Percentiles rank a stretch among this genome's conserved stretches.
Conservation (phyloP, 1,140 invertebrate genomes). For the Gonioctena quinquepunctata region DNA sequence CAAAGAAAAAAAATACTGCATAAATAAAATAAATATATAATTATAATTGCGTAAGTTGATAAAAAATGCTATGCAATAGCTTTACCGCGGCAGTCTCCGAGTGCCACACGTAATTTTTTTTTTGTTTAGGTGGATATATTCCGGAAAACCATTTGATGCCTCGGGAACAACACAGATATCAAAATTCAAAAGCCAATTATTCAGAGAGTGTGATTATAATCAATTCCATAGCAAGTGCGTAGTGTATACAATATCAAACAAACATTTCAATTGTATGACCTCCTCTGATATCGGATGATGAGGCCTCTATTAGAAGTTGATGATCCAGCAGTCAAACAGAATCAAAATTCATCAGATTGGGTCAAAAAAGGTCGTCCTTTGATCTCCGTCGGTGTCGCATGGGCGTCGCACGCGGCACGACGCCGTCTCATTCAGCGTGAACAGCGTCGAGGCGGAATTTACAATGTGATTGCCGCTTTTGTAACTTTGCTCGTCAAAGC, state of each 20-base stretch:
- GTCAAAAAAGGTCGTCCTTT: constrained; percentile 24
- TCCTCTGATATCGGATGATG: constrained; percentile 24
- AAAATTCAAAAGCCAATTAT: too few species aligned
- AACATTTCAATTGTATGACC: constrained; percentile 9
- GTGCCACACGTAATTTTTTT: too few species aligned
- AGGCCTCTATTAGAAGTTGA: constrained; percentile 19
- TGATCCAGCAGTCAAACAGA: constrained; percentile 39
- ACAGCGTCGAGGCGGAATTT: constrained; percentile 50
- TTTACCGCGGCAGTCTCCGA: too few species aligned
- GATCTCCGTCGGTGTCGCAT: constrained; percentile 32
- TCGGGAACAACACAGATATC: too few species aligned
- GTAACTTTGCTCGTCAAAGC: constrained; percentile 42
- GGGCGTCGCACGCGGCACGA: constrained; percentile 37
- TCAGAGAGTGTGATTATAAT: too few species aligned
- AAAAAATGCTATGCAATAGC: too few species aligned
- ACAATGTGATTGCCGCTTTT: constrained; percentile 50
- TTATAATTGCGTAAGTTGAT: too few species aligned
- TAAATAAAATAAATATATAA: too few species aligned
- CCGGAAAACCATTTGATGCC: too few species aligned
- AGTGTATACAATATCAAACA: constrained; percentile 10
- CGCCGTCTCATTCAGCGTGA: constrained; percentile 44
- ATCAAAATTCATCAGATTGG: constrained; percentile 35
- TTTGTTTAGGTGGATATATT: too few species aligned
- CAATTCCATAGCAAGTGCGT: not conserved
- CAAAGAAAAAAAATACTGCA: too few species aligned